These are phyloP conservation scores for Amphipyra berbera DNA, from an alignment of 2,888 invertebrate species.

Conservation along the genomic window DNA sequence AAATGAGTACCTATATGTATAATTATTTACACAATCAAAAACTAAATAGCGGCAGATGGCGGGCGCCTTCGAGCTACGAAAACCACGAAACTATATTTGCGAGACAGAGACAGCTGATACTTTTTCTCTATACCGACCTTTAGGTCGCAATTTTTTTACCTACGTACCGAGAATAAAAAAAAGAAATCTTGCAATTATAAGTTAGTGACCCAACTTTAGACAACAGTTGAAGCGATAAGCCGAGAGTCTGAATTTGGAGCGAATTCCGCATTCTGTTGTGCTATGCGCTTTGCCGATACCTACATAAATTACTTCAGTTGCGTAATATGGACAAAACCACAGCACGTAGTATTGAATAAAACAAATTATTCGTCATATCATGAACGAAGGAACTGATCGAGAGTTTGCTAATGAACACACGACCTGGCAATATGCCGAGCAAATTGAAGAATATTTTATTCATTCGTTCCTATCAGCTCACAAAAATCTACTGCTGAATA, in stretches of 20 bases:
- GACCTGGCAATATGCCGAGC: too few relatives aligned
- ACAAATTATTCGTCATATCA: background rate
- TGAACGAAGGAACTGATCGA: background rate
- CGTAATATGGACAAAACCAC: background rate
- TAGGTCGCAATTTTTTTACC: too few relatives aligned
- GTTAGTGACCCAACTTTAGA: background rate
- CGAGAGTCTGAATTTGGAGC: background rate
- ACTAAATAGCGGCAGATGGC: background rate
- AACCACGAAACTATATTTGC: background rate
- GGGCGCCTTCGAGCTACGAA: background rate
- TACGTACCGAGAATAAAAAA: too few relatives aligned
- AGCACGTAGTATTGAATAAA: background rate
- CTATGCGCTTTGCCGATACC: conserved; percentile 14
- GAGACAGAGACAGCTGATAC: background rate
- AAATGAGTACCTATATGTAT: too few relatives aligned
- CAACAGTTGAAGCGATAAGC: conserved; percentile 2
- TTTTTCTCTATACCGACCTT: too few relatives aligned
- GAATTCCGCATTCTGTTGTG: conserved; percentile 26
- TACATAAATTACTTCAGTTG: conserved; percentile 3
- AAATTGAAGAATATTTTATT: too few relatives aligned
- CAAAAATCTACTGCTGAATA: too few relatives aligned
- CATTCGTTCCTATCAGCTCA: too few relatives aligned
- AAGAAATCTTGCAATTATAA: too few relatives aligned
- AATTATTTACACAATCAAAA: too few relatives aligned
- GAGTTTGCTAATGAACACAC: too few relatives aligned